Conservation (phyloP, 2,797 vertebrate genomes). For the Clarias platycephalus region DNA sequence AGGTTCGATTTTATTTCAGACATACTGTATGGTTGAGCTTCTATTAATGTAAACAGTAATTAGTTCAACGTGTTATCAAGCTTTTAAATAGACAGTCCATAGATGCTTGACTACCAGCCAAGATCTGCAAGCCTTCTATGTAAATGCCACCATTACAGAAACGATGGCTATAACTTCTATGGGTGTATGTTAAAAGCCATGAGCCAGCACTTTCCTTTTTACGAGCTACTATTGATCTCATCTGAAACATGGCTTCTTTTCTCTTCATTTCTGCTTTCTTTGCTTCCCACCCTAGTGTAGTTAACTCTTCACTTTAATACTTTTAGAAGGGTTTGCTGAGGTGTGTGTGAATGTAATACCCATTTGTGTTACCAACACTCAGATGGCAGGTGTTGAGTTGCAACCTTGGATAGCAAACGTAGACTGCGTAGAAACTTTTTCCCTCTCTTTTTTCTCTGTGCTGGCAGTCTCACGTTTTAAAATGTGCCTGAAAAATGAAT, state of each 20-base stretch:
- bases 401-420: slow-evolving; percentile 32
- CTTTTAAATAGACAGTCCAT: not conserved
- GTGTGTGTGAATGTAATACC: slow-evolving; percentile 43
- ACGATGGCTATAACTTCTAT: slow-evolving; percentile 25
- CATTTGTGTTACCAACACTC: slow-evolving; percentile 37
- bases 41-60: not conserved
- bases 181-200: slow-evolving; percentile 24
- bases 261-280: slow-evolving; percentile 9
- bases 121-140: not conserved
- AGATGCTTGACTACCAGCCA: not conserved
- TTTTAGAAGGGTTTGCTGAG: slow-evolving; percentile 48
- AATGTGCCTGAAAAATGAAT: not conserved
- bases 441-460: not conserved
- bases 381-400: slow-evolving; percentile 46
- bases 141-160: not conserved
- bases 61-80: not conserved
- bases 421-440: slow-evolving; percentile 1
- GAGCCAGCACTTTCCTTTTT: slow-evolving; percentile 28
- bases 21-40: not conserved
- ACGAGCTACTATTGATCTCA: slow-evolving; percentile 28
- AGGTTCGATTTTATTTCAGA: not conserved
- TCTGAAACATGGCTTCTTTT: slow-evolving; percentile 20
- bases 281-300: slow-evolving; percentile 28
- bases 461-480: not conserved
- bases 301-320: slow-evolving; percentile 44